These are phyloP conservation scores for Platyscapa corneri DNA, from an alignment of 1,140 invertebrate species.

Conservation along the genomic window DNA sequence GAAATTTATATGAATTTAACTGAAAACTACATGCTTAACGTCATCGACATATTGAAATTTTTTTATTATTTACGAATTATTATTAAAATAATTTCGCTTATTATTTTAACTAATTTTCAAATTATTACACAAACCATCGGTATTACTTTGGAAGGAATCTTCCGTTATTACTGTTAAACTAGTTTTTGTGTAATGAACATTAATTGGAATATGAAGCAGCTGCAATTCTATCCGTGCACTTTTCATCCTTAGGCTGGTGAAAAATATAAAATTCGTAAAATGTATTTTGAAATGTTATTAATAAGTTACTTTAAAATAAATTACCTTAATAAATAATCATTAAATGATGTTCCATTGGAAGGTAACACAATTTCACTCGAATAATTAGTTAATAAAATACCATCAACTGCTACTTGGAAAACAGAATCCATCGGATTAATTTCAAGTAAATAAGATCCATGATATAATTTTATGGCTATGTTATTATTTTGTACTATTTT, in stretches of 20 bases:
- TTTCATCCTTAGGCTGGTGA: not conserved
- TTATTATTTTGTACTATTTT: not conserved
- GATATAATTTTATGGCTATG: not conserved
- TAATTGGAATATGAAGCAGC: not conserved
- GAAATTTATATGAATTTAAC: no score
- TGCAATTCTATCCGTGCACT: not conserved
- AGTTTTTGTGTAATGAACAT: not conserved
- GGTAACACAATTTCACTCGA: not conserved
- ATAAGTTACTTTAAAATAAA: not conserved
- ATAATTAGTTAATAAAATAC: not conserved
- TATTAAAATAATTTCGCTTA: not conserved
- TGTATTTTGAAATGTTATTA: not conserved
- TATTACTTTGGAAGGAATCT: not conserved
- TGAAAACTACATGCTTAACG: no score
- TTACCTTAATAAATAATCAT: not conserved
- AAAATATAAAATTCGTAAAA: not conserved
- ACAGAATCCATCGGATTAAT: not conserved
- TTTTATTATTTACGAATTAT: no score
- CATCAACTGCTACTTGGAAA: not conserved
- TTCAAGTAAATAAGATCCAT: not conserved
- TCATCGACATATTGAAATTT: no score
- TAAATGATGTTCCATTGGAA: not conserved
- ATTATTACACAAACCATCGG: not conserved
- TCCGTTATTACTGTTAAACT: not conserved
- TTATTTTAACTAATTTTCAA: not conserved